Evolutionary conservation across 2,797 vertebrate genomes (phyloP).

Genomic region (Myotis planiceps): DNA sequence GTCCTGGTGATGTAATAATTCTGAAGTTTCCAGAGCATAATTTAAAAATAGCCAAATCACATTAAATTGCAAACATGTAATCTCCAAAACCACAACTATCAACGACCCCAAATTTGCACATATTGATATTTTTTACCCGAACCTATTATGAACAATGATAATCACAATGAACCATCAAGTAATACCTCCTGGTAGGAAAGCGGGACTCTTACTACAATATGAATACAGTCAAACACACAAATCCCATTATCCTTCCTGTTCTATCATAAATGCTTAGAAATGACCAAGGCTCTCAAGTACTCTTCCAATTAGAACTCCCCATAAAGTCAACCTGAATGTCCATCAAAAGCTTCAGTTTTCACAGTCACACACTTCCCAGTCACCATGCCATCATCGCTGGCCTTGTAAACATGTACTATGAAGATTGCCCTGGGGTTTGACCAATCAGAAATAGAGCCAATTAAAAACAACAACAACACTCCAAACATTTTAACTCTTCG

Average conservation of each 20-base stretch:
- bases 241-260: constrained; percentile 36
- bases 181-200: constrained; percentile 48
- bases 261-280: constrained; percentile 54
- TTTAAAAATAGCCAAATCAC: constrained; percentile 50
- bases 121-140: constrained; percentile 10
- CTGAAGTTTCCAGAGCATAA: constrained; percentile 29
- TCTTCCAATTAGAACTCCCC: constrained; percentile 41
- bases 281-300: not conserved
- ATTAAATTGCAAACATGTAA: constrained; percentile 50
- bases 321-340: constrained; percentile 25
- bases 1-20: not conserved
- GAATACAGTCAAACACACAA: constrained; percentile 33
- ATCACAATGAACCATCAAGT: constrained; percentile 24
- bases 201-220: not conserved
- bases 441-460: constrained; percentile 45
- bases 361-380: not conserved
- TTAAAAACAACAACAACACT: constrained; percentile 64
- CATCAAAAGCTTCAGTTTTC: constrained; percentile 19
- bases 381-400: not conserved
- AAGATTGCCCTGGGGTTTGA: constrained; percentile 28
- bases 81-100: constrained; percentile 7
- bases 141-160: not conserved
- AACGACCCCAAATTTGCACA: not conserved
- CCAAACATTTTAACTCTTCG: constrained; percentile 61
- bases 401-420: constrained; percentile 32